Evolutionary conservation across 2,888 invertebrate genomes (phyloP).

Genomic region (Caenorhabditis sp.): DNA sequence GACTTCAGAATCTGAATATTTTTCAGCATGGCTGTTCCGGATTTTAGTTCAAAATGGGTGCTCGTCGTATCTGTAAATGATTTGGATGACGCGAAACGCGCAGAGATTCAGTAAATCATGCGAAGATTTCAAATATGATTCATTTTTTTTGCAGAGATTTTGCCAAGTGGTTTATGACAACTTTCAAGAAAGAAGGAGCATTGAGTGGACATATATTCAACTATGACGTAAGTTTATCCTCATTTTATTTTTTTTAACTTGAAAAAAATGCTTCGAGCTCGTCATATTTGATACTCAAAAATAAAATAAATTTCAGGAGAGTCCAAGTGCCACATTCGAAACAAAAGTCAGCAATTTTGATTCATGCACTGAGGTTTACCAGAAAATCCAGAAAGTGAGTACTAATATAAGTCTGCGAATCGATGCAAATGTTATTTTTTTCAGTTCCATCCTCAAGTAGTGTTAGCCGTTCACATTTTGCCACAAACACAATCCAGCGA

Average conservation of each 20-base stretch:
- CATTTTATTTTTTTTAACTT: too few relatives aligned
- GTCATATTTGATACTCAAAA: too few relatives aligned
- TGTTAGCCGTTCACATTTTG: conserved; percentile 64
- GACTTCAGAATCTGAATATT: neutral
- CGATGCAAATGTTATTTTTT: conserved; percentile 1
- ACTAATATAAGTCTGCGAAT: neutral
- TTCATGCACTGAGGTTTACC: conserved; percentile 36
- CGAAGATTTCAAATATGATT: neutral
- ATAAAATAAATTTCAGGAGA: conserved; percentile 10
- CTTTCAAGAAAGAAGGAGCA: conserved; percentile 23
- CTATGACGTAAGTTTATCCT: conserved; percentile 26
- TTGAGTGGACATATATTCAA: conserved; percentile 33
- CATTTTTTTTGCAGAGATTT: conserved; percentile 24
- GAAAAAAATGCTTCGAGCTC: too few relatives aligned
- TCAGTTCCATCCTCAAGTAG: conserved; percentile 51
- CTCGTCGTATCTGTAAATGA: conserved; percentile 22
- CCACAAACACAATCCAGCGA: conserved; percentile 58
- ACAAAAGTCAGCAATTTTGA: conserved; percentile 12
- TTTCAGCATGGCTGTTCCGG: neutral
- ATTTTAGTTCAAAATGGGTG: conserved; percentile 31
- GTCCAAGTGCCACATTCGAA: conserved; percentile 17
- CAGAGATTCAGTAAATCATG: conserved; percentile 13
- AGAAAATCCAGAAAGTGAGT: conserved; percentile 26
- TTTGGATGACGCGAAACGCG: conserved; percentile 17
- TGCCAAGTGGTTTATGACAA: conserved; percentile 36